Base-by-base conservation (phyloP, 2,797 vertebrate species). In the Calcarius lapponicus region DNA sequence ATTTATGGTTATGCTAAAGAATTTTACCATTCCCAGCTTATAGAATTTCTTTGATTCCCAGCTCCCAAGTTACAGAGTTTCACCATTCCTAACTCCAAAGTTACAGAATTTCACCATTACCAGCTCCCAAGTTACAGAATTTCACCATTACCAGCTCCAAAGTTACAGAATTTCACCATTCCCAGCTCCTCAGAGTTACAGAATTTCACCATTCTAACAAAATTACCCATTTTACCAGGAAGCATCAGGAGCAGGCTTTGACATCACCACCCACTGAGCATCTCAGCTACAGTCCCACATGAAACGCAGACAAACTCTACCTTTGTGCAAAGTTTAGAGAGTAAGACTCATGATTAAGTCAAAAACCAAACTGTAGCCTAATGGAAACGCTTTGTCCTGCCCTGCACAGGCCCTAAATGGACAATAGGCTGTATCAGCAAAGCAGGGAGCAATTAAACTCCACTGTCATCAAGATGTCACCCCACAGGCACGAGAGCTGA, bases 401-500 rank as follows among this genome's bases (percentile, higher is more conserved):
- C 34, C 75, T 1, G 65, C 29, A 58, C 61, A 5, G 72, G 10
- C 86, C 78, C 94, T 85, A 38, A 40, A 78, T 38, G 82, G 90
- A 28, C 88, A 93, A 92, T 3, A 24, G 94, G 16, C 61, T 89
- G 72, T 29, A 85, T 94, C 96, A 96, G 95, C 94, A 94, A 82
- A 92, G 29, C 71, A 65, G 70, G 79, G 11, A 84, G 94, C 95
- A 93, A 94, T 85, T 80, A 91, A 96, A 95, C 51, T 69, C 88
- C 92, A 21, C 48, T 74, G 93, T 93, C 95, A 96, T 91, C 91
- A 89, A 47, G 95, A 91, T 93, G 91, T 87, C 92, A 95, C 88
- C 90, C 86, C 88, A 72, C 70, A 90, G 95, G 86, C 93, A 88
- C 43, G 71, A 76, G 90, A 86, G 94, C 94, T 80, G 88, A 84